Evolutionary conservation across 2,888 invertebrate species (phyloP), one percentile per base, ranked within the genome.

Genomic region (Erebia ligea): DNA sequence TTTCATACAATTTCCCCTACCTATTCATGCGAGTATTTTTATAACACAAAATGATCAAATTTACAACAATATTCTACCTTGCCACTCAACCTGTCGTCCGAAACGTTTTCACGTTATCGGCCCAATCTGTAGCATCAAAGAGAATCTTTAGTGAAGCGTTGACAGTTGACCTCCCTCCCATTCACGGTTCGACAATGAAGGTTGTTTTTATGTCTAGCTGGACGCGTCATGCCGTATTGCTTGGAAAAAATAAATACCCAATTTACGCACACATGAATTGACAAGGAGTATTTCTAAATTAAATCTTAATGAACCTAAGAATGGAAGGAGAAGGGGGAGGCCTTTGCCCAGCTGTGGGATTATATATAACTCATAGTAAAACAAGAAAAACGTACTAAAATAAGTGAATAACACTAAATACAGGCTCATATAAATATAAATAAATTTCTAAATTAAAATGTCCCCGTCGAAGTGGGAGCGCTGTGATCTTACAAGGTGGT

Each of bases 121-220:
- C 68, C 71, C 78, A 75, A 79, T 80, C 80, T 77, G 74, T 76
- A 68, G 67, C 73, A 70, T 71, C 64, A 79, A 78, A 79, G 80
- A 74, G 76, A 80, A 78, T 80, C 81, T 80, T 80, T 76, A 80
- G 77, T 79, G 74, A 73, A 75, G 72, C 75, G 76, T 76, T 76
- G 77, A 78, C 79, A 76, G 75, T 73, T 79, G 76, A 79, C 78
- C 77, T 74, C 72, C 67, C 75, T 67, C 72, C 74, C 71, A 76
- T 75, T 75, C 73, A 75, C 72, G 65, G 54, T 58, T 67, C 58
- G 66, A 70, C 68, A 71, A 65, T 64, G 48, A 63, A 56, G 54
- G 19, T 69, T 72, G 54, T 67, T 42, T 34, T 48, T 25, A 63
- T 50, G 45, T 25, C 48, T 50, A 61, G 10, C 25, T 48, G 15